Evolutionary conservation across 2,888 invertebrate species (phyloP).

Genomic region (Anticlea derivata): DNA sequence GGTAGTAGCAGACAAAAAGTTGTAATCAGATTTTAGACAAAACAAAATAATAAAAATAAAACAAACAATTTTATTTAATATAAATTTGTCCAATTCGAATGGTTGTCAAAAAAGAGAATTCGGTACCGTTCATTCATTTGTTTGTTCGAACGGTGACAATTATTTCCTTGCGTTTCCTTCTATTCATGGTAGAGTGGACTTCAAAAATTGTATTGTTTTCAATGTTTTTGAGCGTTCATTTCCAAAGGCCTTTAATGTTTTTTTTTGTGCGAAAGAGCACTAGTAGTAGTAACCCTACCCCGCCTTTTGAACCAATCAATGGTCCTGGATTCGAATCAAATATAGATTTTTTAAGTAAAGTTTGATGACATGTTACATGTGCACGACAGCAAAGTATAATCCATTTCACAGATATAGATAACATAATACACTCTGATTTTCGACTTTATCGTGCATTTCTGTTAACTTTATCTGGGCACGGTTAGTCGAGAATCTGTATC

Average conservation of each 20-base stretch:
- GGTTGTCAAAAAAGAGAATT: background rate
- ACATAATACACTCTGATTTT: background rate
- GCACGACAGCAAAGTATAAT: too few relatives aligned
- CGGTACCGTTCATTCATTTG: background rate
- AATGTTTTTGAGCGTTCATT: background rate
- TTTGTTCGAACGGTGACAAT: conserved; percentile 1
- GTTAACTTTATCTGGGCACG: background rate
- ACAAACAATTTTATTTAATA: too few relatives aligned
- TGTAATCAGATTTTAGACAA: too few relatives aligned
- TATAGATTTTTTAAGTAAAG: too few relatives aligned
- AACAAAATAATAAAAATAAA: too few relatives aligned
- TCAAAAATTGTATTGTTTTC: background rate
- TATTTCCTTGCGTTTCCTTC: conserved; percentile 6
- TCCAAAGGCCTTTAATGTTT: background rate
- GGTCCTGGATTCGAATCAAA: too few relatives aligned
- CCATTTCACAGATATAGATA: too few relatives aligned
- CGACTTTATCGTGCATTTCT: background rate
- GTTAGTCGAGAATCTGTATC: conserved; percentile 8
- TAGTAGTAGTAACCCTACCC: too few relatives aligned
- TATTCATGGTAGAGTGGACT: background rate
- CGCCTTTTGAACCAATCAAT: too few relatives aligned
- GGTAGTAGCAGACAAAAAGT: too few relatives aligned
- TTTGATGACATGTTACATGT: too few relatives aligned
- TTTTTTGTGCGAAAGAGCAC: background rate
- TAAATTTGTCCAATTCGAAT: too few relatives aligned